These are phyloP conservation scores for Tenebrio molitor DNA, from an alignment of 1,140 invertebrate species.

Conservation along the genomic window DNA sequence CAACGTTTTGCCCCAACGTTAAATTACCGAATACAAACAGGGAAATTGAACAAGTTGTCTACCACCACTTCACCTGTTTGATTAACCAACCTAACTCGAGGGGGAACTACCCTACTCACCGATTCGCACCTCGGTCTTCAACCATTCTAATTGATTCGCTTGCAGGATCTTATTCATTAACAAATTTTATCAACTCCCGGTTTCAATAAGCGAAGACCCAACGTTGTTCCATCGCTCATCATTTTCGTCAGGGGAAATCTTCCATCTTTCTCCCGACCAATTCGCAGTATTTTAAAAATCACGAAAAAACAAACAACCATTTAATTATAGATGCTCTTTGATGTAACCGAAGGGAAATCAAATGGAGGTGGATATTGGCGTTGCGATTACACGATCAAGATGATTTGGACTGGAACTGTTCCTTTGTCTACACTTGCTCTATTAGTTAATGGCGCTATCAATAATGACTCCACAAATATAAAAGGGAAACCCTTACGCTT, in stretches of 20 bases:
- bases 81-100: conserved; percentile 39
- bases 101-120: conserved; percentile 28
- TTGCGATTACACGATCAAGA: background rate
- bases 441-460: conserved; percentile 39
- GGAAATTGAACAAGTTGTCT: conserved; percentile 40
- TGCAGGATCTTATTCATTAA: conserved; percentile 31
- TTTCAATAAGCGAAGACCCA: background rate
- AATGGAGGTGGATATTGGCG: background rate
- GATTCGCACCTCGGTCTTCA: conserved; percentile 33
- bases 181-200: conserved; percentile 28
- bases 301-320: background rate
- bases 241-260: background rate
- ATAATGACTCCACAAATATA: conserved; percentile 38
- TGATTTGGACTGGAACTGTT: conserved; percentile 6
- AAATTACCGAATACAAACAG: conserved; percentile 40
- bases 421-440: conserved; percentile 28
- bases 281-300: background rate
- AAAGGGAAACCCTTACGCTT: conserved; percentile 27
- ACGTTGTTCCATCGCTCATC: conserved; percentile 1
- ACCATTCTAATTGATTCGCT: conserved; percentile 36
- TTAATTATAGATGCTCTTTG: background rate
- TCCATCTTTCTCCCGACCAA: background rate
- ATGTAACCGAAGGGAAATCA: background rate
- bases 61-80: conserved; percentile 39
- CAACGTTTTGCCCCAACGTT: conserved; percentile 32